Conservation (phyloP, 2,797 vertebrate species). For the Bovichtus variegatus region DNA sequence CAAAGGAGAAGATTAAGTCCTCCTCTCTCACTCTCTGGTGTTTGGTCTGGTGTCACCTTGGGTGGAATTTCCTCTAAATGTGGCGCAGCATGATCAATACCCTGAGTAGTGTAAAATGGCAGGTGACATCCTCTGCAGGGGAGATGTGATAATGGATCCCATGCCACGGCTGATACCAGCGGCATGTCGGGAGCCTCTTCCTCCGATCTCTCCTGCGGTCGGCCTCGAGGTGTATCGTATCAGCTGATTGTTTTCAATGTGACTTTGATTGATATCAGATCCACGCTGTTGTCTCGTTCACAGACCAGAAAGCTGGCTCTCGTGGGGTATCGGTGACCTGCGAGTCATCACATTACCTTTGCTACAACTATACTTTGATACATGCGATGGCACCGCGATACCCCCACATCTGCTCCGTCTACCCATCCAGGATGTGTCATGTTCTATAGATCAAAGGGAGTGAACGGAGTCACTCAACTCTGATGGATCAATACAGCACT, state of each 20-base stretch:
- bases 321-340: constrained; percentile 62
- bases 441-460: constrained; percentile 51
- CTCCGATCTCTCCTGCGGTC: constrained; percentile 64
- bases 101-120: constrained; percentile 74
- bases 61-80: constrained; percentile 74
- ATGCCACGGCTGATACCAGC: constrained; percentile 54
- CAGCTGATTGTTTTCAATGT: constrained; percentile 81
- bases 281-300: constrained; percentile 63
- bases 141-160: constrained; percentile 78
- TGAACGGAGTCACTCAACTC: constrained; percentile 39
- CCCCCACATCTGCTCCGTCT: constrained; percentile 45
- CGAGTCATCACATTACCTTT: constrained; percentile 56
- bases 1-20: constrained; percentile 59
- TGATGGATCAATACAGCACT: constrained; percentile 59
- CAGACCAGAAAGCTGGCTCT: constrained; percentile 53
- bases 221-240: constrained; percentile 71
- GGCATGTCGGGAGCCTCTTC: constrained; percentile 53
- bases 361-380: constrained; percentile 48
- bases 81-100: constrained; percentile 80
- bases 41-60: constrained; percentile 81
- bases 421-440: constrained; percentile 45
- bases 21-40: constrained; percentile 34
- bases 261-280: constrained; percentile 84
- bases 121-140: constrained; percentile 80
- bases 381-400: constrained; percentile 51